Percentiles rank a stretch among this genome's conserved stretches.
These are phyloP conservation scores for Paramormyrops kingsleyae DNA, from an alignment of 2,113 vertebrate genomes.

Conservation along the genomic window DNA sequence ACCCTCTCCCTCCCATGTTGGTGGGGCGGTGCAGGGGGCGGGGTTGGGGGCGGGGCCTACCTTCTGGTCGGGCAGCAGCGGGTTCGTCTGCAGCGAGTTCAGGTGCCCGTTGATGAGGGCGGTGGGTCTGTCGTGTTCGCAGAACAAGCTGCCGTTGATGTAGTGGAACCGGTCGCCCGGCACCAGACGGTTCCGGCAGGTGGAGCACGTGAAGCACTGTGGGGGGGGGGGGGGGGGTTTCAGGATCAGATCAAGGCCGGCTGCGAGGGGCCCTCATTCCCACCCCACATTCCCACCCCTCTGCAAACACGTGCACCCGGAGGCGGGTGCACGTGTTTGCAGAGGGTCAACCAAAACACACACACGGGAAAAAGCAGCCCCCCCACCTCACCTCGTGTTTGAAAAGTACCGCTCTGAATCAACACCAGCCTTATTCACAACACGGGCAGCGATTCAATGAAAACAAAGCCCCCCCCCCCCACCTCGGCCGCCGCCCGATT, in stretches of 20 bases:
- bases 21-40: neutral
- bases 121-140: conserved; percentile 99
- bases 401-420: neutral
- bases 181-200: conserved; percentile 98
- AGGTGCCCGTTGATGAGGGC: conserved; percentile 99
- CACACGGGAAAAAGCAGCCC: neutral
- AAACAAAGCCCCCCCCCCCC: neutral
- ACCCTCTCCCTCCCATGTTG: neutral
- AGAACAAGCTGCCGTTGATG: conserved; percentile 99
- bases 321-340: neutral
- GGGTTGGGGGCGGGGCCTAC: conserved; percentile 55
- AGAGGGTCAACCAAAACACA: conserved; percentile 1
- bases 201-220: conserved; percentile 99
- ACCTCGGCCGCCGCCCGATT: neutral
- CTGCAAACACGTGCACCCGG: too few species aligned
- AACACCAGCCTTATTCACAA: conserved; percentile 5
- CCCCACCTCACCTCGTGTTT: neutral
- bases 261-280: conserved; percentile 14
- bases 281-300: too few species aligned
- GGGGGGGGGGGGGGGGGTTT: neutral
- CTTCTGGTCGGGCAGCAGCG: conserved; percentile 99
- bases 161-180: conserved; percentile 99
- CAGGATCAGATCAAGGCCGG: conserved; percentile 7
- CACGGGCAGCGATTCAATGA: neutral
- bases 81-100: conserved; percentile 99